A percentile compares a stretch with the other conserved stretches of the same genome.
These are phyloP conservation scores for Lontra canadensis DNA, from an alignment of 2,113 vertebrate genomes.

Conservation along the genomic window DNA sequence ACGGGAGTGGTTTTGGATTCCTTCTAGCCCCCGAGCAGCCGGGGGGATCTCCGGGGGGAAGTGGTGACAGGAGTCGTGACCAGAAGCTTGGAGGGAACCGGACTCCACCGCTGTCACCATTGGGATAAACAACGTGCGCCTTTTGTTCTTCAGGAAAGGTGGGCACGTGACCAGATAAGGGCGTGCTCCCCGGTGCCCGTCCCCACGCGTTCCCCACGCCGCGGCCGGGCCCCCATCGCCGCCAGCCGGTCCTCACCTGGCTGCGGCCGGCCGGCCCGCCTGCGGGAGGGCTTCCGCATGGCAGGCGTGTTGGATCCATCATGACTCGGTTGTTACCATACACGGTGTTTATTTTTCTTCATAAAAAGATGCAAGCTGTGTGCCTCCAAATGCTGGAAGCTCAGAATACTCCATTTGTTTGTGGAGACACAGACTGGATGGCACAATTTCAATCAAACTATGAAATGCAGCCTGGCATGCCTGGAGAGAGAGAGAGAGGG, in stretches of 20 bases:
- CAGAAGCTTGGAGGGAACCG: neutral
- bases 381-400: constrained; percentile 63
- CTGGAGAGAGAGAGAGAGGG: neutral
- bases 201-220: rapidly evolving
- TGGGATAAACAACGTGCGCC: neutral
- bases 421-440: constrained; percentile 68
- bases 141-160: neutral
- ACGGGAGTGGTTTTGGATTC: neutral
- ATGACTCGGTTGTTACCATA: constrained; percentile 58
- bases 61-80: neutral
- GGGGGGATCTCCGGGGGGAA: rapidly evolving
- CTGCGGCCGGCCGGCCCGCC: neutral
- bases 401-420: constrained; percentile 64
- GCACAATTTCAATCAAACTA: constrained; percentile 65
- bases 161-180: neutral
- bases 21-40: neutral
- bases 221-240: neutral
- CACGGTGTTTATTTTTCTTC: constrained; percentile 76
- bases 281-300: neutral
- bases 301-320: constrained; percentile 55
- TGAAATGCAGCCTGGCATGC: constrained; percentile 54
- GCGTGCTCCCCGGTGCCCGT: rapidly evolving
- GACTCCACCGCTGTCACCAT: rapidly evolving
- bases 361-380: constrained; percentile 70
- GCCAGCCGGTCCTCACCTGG: neutral